Percentiles rank a stretch among this genome's conserved stretches.
phyloP scores from a whole-genome alignment of 2,888 invertebrate species.

The Acheta domesticus region DNA sequence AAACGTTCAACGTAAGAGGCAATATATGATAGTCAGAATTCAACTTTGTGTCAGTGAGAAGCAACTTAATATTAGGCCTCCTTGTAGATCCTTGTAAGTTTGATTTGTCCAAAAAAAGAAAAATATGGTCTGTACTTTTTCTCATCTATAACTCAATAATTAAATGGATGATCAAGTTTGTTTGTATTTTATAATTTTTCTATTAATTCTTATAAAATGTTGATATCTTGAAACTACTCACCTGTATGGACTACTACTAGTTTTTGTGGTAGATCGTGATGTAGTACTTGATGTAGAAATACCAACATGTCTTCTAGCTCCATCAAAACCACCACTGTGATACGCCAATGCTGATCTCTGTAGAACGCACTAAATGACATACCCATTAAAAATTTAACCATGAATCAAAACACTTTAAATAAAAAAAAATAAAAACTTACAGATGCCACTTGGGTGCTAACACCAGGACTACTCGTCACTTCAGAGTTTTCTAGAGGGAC shows the following conservation, averaged over 20 bases:
- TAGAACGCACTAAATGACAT: conserved; percentile 41
- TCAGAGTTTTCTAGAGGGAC: conserved; percentile 68
- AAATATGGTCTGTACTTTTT: too few relatives aligned
- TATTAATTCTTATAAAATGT: too few relatives aligned
- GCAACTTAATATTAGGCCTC: too few relatives aligned
- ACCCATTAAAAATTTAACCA: conserved; percentile 20
- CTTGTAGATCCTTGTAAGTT: too few relatives aligned
- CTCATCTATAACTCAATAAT: too few relatives aligned
- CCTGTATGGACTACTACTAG: conserved; percentile 89
- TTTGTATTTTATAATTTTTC: too few relatives aligned
- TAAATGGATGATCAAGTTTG: too few relatives aligned
- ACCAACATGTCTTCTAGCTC: conserved; percentile 73
- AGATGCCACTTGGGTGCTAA: conserved; percentile 56
- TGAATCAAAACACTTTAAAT: background rate
- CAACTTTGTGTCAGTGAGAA: too few relatives aligned
- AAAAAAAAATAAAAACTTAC: conserved; percentile 45
- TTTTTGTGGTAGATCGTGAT: conserved; percentile 89
- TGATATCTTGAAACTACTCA: conserved; percentile 41
- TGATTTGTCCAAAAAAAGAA: too few relatives aligned
- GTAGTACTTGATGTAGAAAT: conserved; percentile 95
- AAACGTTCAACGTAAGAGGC: too few relatives aligned
- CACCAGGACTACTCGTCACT: conserved; percentile 69
- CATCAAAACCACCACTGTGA: conserved; percentile 57
- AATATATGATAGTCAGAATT: too few relatives aligned
- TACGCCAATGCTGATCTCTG: conserved; percentile 79